Base-by-base conservation (phyloP, 2,113 vertebrate genomes). In the Motacilla alba region DNA sequence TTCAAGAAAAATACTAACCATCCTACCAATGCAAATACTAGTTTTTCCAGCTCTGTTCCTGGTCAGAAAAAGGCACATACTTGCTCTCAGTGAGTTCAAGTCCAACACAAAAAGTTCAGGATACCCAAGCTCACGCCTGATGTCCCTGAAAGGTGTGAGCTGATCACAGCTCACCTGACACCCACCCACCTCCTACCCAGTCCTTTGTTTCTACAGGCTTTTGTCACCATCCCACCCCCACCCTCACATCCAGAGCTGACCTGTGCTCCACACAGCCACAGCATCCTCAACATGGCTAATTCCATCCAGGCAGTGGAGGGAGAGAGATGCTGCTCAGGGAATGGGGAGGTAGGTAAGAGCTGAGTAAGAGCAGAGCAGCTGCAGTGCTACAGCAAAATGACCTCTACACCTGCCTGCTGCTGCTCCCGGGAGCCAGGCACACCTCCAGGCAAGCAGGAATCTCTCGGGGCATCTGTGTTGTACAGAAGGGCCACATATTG, bases 11-110 rank as follows among this genome's bases (percentile, higher is more conserved):
- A 78, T 10, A 46, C 58, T 74, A 86, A 58, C 60, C 56, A 41
- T 15, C 13, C 59, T n/a, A 70, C 41, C 47, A 83, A 66, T 14
- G 33, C 85, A 67, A 88, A 80, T 3, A 3, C 43, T 62, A 21
- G 31, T 11, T 80, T 60, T 58, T 9, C 60, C 59, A 95, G 79
- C 83, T 93, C 76, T 68, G 56, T 20, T 83, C 80, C 53, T 52
- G 83, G 75, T 95, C 95, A 95, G 88, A 84, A 87, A 95, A 96
- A 96, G 96, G 96, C 95, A 96, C 95, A 81, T 89, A 76, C 93
- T 94, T 72, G 90, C 73, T 95, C 69, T 94, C 76, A 49, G 12
- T 4, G 66, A 92, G 82, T 76, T 86, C 94, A 83, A 80, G 86
- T 68, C 88, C 11, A 14, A 87, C 56, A 86, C 64, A 63, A 84